These are phyloP conservation scores for Discoglossus pictus DNA, from an alignment of 2,797 vertebrate species.

Conservation along the genomic window DNA sequence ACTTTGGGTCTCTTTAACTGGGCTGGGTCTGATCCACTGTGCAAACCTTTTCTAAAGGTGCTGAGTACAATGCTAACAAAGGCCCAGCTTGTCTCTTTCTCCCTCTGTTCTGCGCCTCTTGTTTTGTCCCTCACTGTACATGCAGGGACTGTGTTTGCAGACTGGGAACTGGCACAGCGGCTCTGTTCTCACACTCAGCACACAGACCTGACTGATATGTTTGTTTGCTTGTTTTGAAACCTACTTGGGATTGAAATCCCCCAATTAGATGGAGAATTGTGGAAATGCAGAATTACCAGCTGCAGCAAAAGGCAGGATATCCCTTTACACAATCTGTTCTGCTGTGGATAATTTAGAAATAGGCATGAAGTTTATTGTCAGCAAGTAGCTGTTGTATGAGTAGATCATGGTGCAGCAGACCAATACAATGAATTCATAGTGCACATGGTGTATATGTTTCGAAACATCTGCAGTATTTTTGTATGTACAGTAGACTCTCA, in stretches of 20 bases:
- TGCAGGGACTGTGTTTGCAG: conserved; percentile 48
- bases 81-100: conserved; percentile 42
- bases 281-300: conserved; percentile 43
- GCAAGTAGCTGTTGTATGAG: conserved; percentile 27
- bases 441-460: too few relatives aligned
- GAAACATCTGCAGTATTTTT: too few relatives aligned
- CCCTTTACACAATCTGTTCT: conserved; percentile 40
- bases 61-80: conserved; percentile 48
- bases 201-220: conserved; percentile 47
- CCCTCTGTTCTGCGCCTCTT: conserved; percentile 24
- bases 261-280: conserved; percentile 39
- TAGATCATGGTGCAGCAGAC: too few relatives aligned
- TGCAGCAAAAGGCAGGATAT: conserved; percentile 21
- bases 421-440: too few relatives aligned
- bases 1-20: conserved; percentile 17
- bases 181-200: conserved; percentile 48
- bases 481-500: too few relatives aligned
- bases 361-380: conserved; percentile 32
- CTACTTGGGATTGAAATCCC: conserved; percentile 20
- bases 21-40: conserved; percentile 34
- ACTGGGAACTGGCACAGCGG: conserved; percentile 45
- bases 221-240: conserved; percentile 44
- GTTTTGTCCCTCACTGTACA: conserved; percentile 41
- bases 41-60: conserved; percentile 40
- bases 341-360: conserved; percentile 41